Evolutionary conservation across 2,888 invertebrate species (phyloP), one percentile per base, ranked within the genome.

Genomic region (Melinaea menophilus): DNA sequence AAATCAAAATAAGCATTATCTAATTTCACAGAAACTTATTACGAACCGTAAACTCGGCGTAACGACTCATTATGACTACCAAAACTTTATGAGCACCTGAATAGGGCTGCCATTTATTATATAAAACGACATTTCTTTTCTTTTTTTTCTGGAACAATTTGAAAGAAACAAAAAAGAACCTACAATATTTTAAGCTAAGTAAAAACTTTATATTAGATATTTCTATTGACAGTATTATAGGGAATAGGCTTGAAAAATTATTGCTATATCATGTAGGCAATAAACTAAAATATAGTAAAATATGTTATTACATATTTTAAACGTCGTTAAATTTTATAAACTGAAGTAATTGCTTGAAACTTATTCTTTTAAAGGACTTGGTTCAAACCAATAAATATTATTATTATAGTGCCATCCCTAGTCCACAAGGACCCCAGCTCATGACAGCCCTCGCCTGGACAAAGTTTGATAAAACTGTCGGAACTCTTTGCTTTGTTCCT

Each of bases 1-100:
- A 62, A 67, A 64, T 67, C 62, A 64, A 62, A 65, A 62, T 62
- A 56, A 62, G 61, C 63, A 61, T 62, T 67, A 47, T 59, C 58
- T 62, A 66, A 64, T 66, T 66, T 62, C 59, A 59, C 59, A 62
- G 63, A 63, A 66, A 68, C 66, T 68, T 66, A 66, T 68, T 68
- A 66, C 64, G 65, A 60, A 35, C 65, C 62, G 62, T 65, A 68
- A 66, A 64, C 60, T 66, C 56, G 58, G 64, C 58, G 60, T 64
- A 67, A 64, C 64, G 68, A 65, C 60, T 65, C 65, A 66, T 65
- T 68, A 66, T 64, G 61, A 60, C 66, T 61, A 59, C 64, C 58
- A 37, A 64, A 68, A 68, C 62, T 68, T 64, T 58, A 58, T 55
- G 45, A 59, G 54, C 57, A 65, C 61, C 58, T 60, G 57, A 33